These are phyloP conservation scores for Elachura formosa DNA, from an alignment of 2,113 vertebrate genomes.

Conservation along the genomic window DNA sequence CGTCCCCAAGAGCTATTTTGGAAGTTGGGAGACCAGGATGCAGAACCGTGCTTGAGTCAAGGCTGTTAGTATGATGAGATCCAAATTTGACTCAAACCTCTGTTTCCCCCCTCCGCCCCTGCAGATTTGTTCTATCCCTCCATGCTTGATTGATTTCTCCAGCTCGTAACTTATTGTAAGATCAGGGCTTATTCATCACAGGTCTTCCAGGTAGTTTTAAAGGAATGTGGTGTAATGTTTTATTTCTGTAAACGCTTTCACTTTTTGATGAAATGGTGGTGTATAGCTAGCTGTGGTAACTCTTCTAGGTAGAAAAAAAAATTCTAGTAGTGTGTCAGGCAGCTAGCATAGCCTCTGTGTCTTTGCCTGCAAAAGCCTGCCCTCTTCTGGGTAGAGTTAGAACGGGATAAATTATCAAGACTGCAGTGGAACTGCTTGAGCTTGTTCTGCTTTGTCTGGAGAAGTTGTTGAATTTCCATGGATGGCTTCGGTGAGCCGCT, in stretches of 20 bases:
- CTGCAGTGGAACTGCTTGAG: background rate
- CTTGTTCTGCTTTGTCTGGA: background rate
- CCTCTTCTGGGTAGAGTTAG: constrained; percentile 32
- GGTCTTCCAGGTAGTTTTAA: background rate
- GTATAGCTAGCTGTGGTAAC: background rate
- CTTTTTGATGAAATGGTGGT: background rate
- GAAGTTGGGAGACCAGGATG: background rate
- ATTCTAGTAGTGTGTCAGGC: background rate
- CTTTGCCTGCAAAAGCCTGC: constrained; percentile 39
- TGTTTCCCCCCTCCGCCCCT: too few relatives aligned
- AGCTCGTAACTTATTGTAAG: background rate
- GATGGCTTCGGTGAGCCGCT: background rate
- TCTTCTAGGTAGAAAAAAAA: background rate
- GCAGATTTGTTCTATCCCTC: background rate
- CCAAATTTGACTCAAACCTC: background rate
- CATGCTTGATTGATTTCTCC: background rate
- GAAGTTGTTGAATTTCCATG: background rate
- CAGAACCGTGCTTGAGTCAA: background rate
- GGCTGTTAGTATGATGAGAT: background rate
- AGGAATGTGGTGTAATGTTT: background rate
- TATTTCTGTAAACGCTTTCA: background rate
- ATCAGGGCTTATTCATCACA: background rate
- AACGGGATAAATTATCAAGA: background rate
- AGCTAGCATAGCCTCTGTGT: background rate
- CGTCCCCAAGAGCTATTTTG: background rate